Evolutionary conservation across 2,797 vertebrate genomes (phyloP).

Genomic region (Sebastes cheni): DNA sequence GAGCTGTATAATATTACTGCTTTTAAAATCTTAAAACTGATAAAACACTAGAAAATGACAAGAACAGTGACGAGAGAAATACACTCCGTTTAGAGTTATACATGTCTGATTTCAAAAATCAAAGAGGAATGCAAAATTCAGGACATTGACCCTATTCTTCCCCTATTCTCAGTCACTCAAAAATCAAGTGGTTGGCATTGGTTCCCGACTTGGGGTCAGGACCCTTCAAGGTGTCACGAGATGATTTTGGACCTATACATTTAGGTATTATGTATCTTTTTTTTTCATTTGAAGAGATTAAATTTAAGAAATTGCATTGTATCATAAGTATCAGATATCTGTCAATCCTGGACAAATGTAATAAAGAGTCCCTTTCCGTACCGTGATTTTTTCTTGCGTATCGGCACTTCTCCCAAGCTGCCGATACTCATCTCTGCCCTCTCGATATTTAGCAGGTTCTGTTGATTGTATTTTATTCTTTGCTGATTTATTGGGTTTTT

Average conservation of each 20-base stretch:
- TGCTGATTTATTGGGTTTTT: too few species aligned
- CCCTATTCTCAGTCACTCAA: background rate
- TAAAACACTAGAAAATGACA: background rate
- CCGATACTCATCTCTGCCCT: too few species aligned
- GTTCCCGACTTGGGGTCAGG: background rate
- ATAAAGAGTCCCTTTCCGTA: too few species aligned
- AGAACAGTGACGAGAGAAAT: background rate
- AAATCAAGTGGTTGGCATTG: background rate
- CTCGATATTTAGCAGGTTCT: background rate
- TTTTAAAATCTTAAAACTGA: background rate
- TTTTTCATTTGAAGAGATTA: background rate
- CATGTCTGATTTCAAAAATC: background rate
- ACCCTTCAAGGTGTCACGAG: too few species aligned
- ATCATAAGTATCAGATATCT: background rate
- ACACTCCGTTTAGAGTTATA: background rate
- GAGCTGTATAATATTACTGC: background rate
- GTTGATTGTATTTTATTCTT: too few species aligned
- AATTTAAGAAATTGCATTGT: background rate
- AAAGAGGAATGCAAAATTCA: background rate
- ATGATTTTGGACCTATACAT: background rate
- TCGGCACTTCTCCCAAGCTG: too few species aligned
- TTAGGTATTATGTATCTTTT: background rate
- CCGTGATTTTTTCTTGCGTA: fast-evolving
- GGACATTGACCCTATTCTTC: background rate
- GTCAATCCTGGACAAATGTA: too few species aligned